Base-by-base conservation (phyloP, 1,140 invertebrate species). In the Neuroterus valhalla region DNA sequence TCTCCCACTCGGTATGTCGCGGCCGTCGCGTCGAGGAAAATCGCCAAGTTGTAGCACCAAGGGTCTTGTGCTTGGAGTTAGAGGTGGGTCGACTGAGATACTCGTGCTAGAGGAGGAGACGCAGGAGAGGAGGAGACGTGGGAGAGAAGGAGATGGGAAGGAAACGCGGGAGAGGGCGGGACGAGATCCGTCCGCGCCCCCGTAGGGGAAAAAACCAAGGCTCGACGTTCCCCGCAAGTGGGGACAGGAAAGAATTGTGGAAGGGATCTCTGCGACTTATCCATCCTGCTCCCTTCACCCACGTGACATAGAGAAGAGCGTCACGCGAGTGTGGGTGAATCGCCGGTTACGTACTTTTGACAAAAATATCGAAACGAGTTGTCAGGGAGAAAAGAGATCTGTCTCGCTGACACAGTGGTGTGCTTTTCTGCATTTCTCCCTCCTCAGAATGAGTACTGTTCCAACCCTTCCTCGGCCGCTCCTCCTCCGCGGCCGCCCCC, bases 171-270 rank as follows among this genome's bases (percentile, higher is more conserved):
- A 79, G 78, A 77, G 78, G 91, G 91, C 91, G 91, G 89, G 82
- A 85, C 91, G 83, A 88, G 81, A 81, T 79, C 84, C 78, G 88
- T 86, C 86, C 88, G 85, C 86, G 87, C 91, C 89, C 89, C 85
- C 83, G 81, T 89, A 90, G 91, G 91, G 90, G 90, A 91, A 92
- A 92, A 92, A 91, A 89, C 78, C 88, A 78, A 70, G 79, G 83
- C 84, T 84, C 86, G 79, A 77, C 79, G 75, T 73, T 43, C 68
- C 38, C 74, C n/a, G 50, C 23, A 75, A 74, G 80, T 78, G 86
- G 85, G 82, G 85, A 76, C 73, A 72, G 55, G 78, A 87, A 88
- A 86, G 82, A 87, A 82, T 69, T 78, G 66, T 80, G 80, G 84
- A 76, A 84, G 86, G 85, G 86, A 81, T 62, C 66, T 50, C 8